Conservation (phyloP, 1,140 invertebrate genomes). For the Penaeus japonicus region DNA sequence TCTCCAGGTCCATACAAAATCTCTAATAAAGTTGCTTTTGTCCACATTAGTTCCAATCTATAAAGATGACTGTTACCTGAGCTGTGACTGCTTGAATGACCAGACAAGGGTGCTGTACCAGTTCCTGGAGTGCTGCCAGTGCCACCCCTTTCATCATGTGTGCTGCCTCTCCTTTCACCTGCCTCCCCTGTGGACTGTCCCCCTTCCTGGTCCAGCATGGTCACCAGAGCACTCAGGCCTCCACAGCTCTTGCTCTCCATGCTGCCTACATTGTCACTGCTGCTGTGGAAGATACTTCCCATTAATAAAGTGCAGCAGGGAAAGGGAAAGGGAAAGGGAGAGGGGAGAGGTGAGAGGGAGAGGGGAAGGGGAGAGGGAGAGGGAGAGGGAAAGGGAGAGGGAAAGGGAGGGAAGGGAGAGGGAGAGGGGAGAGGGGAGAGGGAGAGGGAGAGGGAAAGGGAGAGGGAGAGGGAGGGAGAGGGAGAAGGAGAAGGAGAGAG, state of each 20-base stretch:
- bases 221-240: conserved; percentile 6
- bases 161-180: background rate
- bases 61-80: conserved; percentile 25
- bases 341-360: no score
- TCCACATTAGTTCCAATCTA: background rate
- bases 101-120: conserved; percentile 33
- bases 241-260: conserved; percentile 2
- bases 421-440: no score
- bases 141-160: background rate
- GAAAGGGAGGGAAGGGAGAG: no score
- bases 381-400: no score
- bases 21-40: no score
- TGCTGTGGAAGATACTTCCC: background rate
- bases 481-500: no score
- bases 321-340: background rate
- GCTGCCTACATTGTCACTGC: conserved; percentile 33
- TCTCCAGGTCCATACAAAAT: no score
- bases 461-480: no score
- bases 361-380: no score
- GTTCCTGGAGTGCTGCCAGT: conserved; percentile 41
- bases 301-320: background rate
- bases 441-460: no score
- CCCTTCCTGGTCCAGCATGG: conserved; percentile 9
- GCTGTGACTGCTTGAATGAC: conserved; percentile 35
- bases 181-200: background rate